Base-by-base conservation (phyloP, 2,797 vertebrate species). In the Melanotaenia parkinsoni region DNA sequence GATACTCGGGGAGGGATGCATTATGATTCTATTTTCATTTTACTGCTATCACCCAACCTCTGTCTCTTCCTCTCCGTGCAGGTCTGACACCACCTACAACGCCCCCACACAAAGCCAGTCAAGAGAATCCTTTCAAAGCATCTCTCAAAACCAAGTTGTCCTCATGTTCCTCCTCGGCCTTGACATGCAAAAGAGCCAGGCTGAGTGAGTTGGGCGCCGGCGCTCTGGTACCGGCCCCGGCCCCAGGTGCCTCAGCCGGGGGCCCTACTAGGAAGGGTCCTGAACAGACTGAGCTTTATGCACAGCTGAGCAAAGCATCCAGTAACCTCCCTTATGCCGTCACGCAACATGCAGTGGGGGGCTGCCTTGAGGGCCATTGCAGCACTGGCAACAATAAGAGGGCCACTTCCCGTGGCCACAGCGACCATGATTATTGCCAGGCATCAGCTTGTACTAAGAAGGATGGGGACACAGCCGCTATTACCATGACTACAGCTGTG, bases 71-170 rank as follows among this genome's bases (percentile, higher is more conserved):
- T 70, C 72, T 65, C 74, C 40, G 61, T 68, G 58, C 91, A 99
- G 98, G 98, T 96, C 96, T 99, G 96, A 99, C 98, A 96, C 98
- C 98, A 95, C 98, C 98, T 92, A 99, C 98, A 50, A 99, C 98
- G 95, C 98, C 98, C 96, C 98, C 98, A 96, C 97, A 99, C 93
- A 99, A 99, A 97, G 94, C 96, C 95, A 98, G 96, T 95, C 98
- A 98, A 96, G 98, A 99, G 95, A 98, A 97, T 93, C 96, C 96
- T 95, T 99, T 99, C 87, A 97, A 97, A 96, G 95, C 96, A 96
- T 98, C 96, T 94, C 95, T 97, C 89, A 98, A 98, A 95, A 95
- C 86, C 94, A 98, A 98, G 96, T 95, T 94, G 92, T 94, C 97
- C 92, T 96, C 97, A 94, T 98, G 97, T 94, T 96, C 96, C 94